Evolutionary conservation across 1,140 invertebrate genomes (phyloP).

Genomic region (Leptinotarsa defecta): DNA sequence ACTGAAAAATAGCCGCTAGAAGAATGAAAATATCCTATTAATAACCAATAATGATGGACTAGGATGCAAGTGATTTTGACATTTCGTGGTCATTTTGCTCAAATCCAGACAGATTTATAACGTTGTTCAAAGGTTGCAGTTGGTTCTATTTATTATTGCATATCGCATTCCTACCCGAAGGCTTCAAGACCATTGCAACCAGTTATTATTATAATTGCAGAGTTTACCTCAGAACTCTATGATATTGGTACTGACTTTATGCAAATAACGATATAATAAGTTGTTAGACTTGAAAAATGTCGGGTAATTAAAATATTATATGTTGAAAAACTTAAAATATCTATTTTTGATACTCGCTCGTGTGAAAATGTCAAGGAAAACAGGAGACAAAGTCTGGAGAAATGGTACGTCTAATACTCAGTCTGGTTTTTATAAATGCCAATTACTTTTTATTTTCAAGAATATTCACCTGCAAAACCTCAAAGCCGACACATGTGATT

Average conservation of each 20-base stretch:
- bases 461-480: too few relatives aligned
- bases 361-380: background rate
- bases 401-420: too few relatives aligned
- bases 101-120: slow-evolving; percentile 3
- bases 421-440: too few relatives aligned
- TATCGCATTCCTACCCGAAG: slow-evolving; percentile 1
- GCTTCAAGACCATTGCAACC: background rate
- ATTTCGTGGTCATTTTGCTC: background rate
- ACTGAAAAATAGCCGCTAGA: background rate
- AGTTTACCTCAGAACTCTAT: background rate
- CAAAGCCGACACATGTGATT: too few relatives aligned
- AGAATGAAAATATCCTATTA: background rate
- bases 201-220: slow-evolving; percentile 9
- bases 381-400: too few relatives aligned
- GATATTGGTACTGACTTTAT: background rate
- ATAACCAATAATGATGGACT: slow-evolving; percentile 1
- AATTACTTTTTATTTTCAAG: too few relatives aligned
- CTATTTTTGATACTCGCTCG: background rate
- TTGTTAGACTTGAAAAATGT: background rate
- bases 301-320: background rate
- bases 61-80: background rate
- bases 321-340: background rate
- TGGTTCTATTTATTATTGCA: background rate
- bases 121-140: background rate
- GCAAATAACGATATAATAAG: background rate